Conservation (phyloP, 2,113 vertebrate genomes). For the Polyodon spathula region DNA sequence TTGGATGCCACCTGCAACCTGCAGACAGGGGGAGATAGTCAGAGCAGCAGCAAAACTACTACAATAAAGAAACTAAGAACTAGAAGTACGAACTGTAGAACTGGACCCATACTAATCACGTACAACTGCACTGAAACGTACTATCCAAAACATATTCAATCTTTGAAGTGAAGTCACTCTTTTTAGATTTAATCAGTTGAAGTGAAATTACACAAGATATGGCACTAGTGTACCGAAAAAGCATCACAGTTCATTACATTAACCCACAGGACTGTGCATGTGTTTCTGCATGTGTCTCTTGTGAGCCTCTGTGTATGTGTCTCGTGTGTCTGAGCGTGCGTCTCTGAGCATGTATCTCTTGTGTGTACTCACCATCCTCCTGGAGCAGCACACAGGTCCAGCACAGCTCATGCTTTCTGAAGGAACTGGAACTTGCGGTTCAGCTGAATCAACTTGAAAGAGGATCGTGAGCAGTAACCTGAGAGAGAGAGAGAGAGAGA, state of each 20-base stretch:
- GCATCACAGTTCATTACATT: too few relatives aligned
- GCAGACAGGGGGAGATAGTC: not conserved
- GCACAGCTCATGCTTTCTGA: conserved; percentile 76
- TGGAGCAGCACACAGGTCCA: conserved; percentile 88
- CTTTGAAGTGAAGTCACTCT: too few relatives aligned
- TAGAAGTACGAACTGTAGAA: not conserved
- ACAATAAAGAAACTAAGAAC: not conserved
- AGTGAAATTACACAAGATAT: too few relatives aligned
- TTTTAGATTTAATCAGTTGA: too few relatives aligned
- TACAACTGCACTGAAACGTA: too few relatives aligned
- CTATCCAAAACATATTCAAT: too few relatives aligned
- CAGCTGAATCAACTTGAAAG: conserved; percentile 94
- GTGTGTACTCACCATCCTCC: conserved; percentile 77
- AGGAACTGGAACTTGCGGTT: conserved; percentile 93
- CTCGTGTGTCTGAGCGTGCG: too few relatives aligned
- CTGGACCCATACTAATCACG: too few relatives aligned
- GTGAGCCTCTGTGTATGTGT: too few relatives aligned
- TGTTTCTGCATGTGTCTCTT: too few relatives aligned
- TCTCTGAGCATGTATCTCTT: not conserved
- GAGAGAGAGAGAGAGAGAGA: not conserved
- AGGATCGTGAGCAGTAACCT: conserved; percentile 93
- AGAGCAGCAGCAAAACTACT: not conserved
- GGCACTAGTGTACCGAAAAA: too few relatives aligned
- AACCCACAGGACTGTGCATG: too few relatives aligned
- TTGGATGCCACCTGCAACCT: conserved; percentile 95